Evolutionary conservation across 2,888 invertebrate genomes (phyloP).

Genomic region (Lamproptera curius): DNA sequence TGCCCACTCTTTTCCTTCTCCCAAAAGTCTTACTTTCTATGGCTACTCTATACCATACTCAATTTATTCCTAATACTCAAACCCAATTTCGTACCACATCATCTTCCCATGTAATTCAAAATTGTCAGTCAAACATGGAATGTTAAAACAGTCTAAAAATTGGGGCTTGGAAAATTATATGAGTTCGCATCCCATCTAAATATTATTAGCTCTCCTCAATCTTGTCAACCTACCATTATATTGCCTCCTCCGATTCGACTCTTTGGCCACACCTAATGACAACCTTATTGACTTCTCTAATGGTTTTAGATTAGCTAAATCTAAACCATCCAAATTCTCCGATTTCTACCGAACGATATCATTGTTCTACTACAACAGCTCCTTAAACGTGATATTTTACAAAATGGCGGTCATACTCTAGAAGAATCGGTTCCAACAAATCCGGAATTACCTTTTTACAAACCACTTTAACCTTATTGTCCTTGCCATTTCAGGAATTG

Average conservation of each 20-base stretch:
- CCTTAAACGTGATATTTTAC: neutral
- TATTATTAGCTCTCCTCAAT: neutral
- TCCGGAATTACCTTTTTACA: too few relatives aligned
- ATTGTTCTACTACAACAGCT: neutral
- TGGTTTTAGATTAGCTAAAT: neutral
- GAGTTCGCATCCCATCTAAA: neutral
- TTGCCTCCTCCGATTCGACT: neutral
- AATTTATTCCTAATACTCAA: too few relatives aligned
- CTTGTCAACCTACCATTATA: neutral
- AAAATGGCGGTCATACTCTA: neutral
- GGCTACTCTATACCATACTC: too few relatives aligned
- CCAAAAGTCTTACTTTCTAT: constrained; percentile 2
- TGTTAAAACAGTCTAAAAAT: neutral
- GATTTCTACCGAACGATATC: neutral
- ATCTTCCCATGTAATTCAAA: neutral
- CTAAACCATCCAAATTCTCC: neutral
- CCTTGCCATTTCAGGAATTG: too few relatives aligned
- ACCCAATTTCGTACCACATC: too few relatives aligned
- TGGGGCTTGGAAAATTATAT: neutral
- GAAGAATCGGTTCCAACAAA: too few relatives aligned
- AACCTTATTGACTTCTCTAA: neutral
- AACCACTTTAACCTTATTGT: too few relatives aligned
- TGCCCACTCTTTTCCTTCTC: constrained; percentile 2
- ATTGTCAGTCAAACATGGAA: neutral
- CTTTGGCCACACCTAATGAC: neutral